Conservation (phyloP, 92 coral and sea anemone species). For the Anthopleura xanthogrammica region DNA sequence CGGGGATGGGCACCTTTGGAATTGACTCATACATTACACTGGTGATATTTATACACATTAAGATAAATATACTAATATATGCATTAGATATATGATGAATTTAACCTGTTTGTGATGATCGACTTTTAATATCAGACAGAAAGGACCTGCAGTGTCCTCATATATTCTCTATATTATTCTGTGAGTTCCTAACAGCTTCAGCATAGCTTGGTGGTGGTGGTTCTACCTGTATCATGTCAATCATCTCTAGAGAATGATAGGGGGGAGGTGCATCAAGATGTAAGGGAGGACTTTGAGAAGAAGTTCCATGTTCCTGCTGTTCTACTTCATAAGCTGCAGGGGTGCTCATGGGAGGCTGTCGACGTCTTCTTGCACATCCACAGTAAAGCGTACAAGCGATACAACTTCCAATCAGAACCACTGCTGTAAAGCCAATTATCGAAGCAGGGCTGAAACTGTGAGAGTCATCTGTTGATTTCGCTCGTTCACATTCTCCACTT, state of each 20-base stretch:
- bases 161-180: conserved; percentile 10
- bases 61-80: no score
- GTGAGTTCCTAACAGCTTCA: conserved; percentile 37
- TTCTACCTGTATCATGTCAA: neutral
- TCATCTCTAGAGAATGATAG: conserved; percentile 32
- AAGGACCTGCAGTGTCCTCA: neutral
- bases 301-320: neutral
- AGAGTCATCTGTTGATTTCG: neutral
- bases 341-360: neutral
- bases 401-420: conserved; percentile 31
- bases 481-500: conserved; percentile 28
- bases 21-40: no score
- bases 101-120: no score
- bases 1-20: no score
- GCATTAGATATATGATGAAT: no score
- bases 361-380: conserved; percentile 28
- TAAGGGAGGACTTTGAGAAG: conserved; percentile 17
- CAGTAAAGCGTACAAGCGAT: conserved; percentile 26
- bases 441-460: conserved; percentile 20
- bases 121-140: no score
- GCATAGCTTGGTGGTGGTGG: conserved; percentile 55
- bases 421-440: conserved; percentile 14
- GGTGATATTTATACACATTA: no score
- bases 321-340: neutral
- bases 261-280: conserved; percentile 54